phyloP scores from a whole-genome alignment of 1,140 invertebrate species.

The Meloidogyne hapla region DNA sequence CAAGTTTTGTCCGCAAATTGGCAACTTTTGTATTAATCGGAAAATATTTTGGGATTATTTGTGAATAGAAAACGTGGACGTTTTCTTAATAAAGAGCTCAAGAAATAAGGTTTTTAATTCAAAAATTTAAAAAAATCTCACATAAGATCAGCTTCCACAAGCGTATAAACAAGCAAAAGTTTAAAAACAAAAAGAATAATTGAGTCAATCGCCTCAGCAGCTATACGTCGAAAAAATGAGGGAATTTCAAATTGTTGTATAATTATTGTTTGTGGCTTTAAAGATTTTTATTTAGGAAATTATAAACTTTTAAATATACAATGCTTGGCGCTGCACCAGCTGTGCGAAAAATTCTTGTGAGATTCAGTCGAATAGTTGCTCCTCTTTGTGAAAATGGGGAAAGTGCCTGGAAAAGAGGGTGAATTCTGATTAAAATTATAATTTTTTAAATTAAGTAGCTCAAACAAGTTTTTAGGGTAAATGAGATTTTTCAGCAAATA shows the following conservation, averaged over 20 bases:
- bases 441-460: constrained; percentile 10
- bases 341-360: constrained; percentile 30
- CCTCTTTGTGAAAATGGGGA: constrained; percentile 19
- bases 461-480: too few relatives aligned
- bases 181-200: constrained; percentile 48
- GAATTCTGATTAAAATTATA: neutral
- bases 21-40: too few relatives aligned
- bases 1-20: too few relatives aligned
- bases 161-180: constrained; percentile 39
- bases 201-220: constrained; percentile 48
- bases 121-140: constrained; percentile 38
- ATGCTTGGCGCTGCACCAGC: neutral
- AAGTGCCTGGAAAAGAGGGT: neutral
- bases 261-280: constrained; percentile 35
- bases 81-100: too few relatives aligned
- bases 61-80: too few relatives aligned
- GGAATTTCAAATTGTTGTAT: constrained; percentile 45
- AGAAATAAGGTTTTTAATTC: too few relatives aligned
- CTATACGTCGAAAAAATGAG: constrained; percentile 42
- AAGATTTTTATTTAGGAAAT: neutral
- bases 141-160: constrained; percentile 52
- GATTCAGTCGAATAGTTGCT: constrained; percentile 28
- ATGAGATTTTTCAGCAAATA: too few relatives aligned
- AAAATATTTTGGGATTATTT: too few relatives aligned
- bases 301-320: neutral